Evolutionary conservation across 2,113 vertebrate species (phyloP), one percentile per base, ranked within the genome.

Genomic region (Perca flavescens): DNA sequence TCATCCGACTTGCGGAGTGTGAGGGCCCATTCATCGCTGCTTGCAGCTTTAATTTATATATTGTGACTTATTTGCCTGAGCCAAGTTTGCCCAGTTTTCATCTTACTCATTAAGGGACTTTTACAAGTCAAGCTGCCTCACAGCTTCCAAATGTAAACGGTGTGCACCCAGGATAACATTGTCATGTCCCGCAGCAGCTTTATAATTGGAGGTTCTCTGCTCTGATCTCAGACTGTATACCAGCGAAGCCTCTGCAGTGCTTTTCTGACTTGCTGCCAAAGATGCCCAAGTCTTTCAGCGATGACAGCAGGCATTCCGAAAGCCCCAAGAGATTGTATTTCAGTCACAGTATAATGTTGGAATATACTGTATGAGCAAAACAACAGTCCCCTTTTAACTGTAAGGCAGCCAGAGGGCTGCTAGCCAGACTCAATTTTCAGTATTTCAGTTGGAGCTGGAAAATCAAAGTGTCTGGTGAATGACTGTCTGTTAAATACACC

Each of bases 191-290:
- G 49, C 34, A 82, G 57, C 65, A 57, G 65, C 57, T 50, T 57
- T 47, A 49, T 82, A 70, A 77, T 77, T 77, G 60, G 57, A 82
- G 58, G 25, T 56, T 74, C 49, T 69, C 56, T 17, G 31, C 79
- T 74, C 71, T 50, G 58, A 76, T 82, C 57, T 75, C 49, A 52
- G 62, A 21, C 22, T 40, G 60, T 25, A 47, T 58, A 47, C 49
- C 50, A 57, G 15, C 47, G 22, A 66, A 57, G 40, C 15, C 64
- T 75, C 65, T 47, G 34, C 25, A 36, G 25, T 70, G 49, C 31
- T 34, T 34, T 34, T 36, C 57, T 56, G 72, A 19, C 64, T 70
- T 5, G 31, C 31, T 34, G 31, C 31, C 31, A 34, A 34, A 34
- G 25, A 76, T 54, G 64, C 10, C 64, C 14, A 6, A 19, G 43